Evolutionary conservation across 2,113 vertebrate genomes (phyloP).

Genomic region (Chunga burmeisteri): DNA sequence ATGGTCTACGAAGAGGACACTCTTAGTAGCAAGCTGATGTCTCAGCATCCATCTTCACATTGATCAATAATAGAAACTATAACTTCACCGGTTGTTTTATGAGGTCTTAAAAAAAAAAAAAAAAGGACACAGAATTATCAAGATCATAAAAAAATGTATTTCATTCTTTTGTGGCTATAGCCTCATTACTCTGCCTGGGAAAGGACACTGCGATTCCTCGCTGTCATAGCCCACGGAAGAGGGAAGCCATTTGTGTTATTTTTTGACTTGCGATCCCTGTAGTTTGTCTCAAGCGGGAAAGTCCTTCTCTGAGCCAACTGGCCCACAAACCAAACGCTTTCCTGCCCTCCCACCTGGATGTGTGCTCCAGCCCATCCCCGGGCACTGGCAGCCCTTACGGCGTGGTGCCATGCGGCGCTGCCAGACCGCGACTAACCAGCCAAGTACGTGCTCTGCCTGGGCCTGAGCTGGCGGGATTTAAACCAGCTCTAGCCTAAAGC

Average conservation of each 20-base stretch:
- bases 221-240: background rate
- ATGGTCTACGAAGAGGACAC: background rate
- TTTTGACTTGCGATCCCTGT: background rate
- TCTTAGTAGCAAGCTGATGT: background rate
- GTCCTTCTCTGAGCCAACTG: background rate
- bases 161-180: slow-evolving; percentile 15
- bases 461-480: background rate
- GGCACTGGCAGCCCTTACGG: fast-evolving
- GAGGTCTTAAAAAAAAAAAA: background rate
- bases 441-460: background rate
- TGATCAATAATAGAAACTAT: slow-evolving; percentile 51
- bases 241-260: background rate
- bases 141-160: slow-evolving; percentile 55
- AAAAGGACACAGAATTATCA: slow-evolving; percentile 45
- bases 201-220: background rate
- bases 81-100: slow-evolving; percentile 21
- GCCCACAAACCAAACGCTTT: background rate
- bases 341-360: background rate
- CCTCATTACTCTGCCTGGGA: slow-evolving; percentile 10
- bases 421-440: fast-evolving
- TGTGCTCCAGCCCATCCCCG: background rate
- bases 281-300: background rate
- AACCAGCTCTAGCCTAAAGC: background rate
- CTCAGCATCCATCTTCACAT: slow-evolving; percentile 29
- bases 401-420: fast-evolving